phyloP scores from a whole-genome alignment of 2,888 invertebrate genomes.

The Troilus luridus region DNA sequence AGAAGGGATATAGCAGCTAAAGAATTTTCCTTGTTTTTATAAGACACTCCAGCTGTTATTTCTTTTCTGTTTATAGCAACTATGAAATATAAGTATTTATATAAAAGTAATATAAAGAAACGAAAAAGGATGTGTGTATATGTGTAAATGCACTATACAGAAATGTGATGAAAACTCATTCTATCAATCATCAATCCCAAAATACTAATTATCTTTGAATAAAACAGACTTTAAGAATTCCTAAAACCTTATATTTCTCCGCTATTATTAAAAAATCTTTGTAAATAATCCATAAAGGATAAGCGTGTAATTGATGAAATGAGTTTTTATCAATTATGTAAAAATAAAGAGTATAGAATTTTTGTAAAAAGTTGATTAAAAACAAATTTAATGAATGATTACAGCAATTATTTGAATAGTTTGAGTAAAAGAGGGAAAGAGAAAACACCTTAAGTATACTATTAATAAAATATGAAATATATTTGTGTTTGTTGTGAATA shows the following conservation, averaged over 20 bases:
- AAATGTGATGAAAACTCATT: slow-evolving; percentile 44
- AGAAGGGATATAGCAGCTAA: slow-evolving; percentile 41
- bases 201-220: neutral
- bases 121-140: neutral
- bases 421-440: slow-evolving; percentile 22
- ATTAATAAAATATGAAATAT: neutral
- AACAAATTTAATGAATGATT: neutral
- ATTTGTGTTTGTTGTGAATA: neutral
- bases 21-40: neutral
- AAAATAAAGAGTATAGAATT: slow-evolving; percentile 21
- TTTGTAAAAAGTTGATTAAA: neutral
- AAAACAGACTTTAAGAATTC: neutral
- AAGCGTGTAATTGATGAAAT: slow-evolving; percentile 18
- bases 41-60: slow-evolving; percentile 32
- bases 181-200: neutral
- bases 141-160: neutral
- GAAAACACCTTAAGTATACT: neutral
- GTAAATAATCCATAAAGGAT: neutral
- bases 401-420: neutral
- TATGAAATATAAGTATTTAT: slow-evolving; percentile 5
- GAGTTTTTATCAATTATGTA: slow-evolving; percentile 42
- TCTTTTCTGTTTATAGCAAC: slow-evolving; percentile 50
- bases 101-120: neutral
- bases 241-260: neutral
- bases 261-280: neutral